phyloP scores from a whole-genome alignment of 1,140 invertebrate species.

The Drosophila teissieri region DNA sequence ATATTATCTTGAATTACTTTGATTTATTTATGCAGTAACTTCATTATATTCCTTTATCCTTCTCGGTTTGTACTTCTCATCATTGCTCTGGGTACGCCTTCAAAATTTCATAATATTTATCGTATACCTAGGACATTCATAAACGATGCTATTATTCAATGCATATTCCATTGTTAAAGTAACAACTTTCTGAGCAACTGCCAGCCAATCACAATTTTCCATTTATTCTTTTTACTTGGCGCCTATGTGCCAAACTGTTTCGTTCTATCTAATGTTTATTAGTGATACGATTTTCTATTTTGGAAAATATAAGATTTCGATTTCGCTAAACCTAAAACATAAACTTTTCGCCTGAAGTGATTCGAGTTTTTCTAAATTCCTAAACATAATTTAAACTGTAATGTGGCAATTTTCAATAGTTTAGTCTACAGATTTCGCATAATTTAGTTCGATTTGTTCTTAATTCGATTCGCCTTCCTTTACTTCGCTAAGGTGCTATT shows the following conservation, averaged over 20 bases:
- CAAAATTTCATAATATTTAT: neutral
- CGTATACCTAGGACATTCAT: slow-evolving; percentile 7
- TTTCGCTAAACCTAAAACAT: neutral
- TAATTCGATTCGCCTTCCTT: neutral
- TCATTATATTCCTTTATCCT: neutral
- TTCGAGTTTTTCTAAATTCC: too few relatives aligned
- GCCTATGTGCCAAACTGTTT: neutral
- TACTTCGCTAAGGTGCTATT: neutral
- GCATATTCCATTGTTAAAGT: neutral
- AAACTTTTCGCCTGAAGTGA: too few relatives aligned
- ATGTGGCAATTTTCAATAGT: too few relatives aligned
- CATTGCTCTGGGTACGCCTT: slow-evolving; percentile 30
- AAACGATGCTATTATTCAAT: neutral
- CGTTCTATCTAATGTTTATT: slow-evolving; percentile 6
- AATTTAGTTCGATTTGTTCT: neutral
- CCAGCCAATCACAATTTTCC: slow-evolving; percentile 10
- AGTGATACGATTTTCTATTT: neutral
- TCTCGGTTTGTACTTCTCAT: slow-evolving; percentile 40
- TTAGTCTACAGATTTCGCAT: neutral
- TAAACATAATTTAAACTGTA: too few relatives aligned
- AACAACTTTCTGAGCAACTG: slow-evolving; percentile 8
- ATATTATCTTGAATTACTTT: neutral
- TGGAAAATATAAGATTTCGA: neutral
- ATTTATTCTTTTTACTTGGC: neutral
- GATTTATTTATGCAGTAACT: neutral